phyloP scores from a whole-genome alignment of 2,888 invertebrate genomes.

The Mamestra brassicae region DNA sequence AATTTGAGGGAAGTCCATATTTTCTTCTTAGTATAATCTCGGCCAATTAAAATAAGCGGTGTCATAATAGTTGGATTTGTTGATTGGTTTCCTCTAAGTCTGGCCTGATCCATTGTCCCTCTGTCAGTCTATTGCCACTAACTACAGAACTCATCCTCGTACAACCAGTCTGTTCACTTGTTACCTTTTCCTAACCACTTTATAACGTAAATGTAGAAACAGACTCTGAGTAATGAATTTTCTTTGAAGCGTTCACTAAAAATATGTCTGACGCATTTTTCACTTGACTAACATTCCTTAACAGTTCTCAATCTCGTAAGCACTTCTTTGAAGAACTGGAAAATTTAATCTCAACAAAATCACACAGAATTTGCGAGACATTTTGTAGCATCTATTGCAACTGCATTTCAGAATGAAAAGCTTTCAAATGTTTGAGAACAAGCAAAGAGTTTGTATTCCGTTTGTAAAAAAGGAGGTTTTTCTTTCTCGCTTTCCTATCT shows the following conservation, averaged over 20 bases:
- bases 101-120: background rate
- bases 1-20: background rate
- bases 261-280: constrained; percentile 12
- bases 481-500: constrained; percentile 29
- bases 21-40: too few species aligned
- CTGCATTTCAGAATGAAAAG: constrained; percentile 40
- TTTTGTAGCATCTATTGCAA: constrained; percentile 23
- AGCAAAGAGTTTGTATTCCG: constrained; percentile 23
- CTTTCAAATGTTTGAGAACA: constrained; percentile 50
- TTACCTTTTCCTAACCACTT: background rate
- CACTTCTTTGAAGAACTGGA: constrained; percentile 46
- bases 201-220: background rate
- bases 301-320: constrained; percentile 25
- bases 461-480: constrained; percentile 37
- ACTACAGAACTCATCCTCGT: background rate
- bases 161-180: background rate
- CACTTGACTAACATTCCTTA: constrained; percentile 14
- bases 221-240: constrained; percentile 12
- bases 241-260: constrained; percentile 1
- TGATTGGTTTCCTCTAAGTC: background rate
- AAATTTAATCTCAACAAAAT: constrained; percentile 37
- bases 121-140: background rate
- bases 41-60: too few species aligned
- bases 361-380: constrained; percentile 1
- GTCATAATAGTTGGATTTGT: too few species aligned